phyloP scores from a whole-genome alignment of 2,113 vertebrate species.

The Entomyzon cyanotis region DNA sequence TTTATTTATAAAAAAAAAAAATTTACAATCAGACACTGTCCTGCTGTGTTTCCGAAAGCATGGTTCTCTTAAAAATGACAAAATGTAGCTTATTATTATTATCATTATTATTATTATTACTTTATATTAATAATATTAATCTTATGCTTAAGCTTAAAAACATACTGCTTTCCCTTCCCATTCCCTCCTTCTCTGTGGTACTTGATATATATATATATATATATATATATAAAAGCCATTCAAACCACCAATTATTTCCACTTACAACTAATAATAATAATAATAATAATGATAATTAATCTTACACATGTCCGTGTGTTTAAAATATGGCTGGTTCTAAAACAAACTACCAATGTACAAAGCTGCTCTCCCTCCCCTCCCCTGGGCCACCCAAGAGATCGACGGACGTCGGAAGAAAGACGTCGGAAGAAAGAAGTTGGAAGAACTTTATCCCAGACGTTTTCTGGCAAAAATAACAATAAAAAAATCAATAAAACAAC shows the following conservation, averaged over 20 bases:
- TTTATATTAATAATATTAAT: slow-evolving; percentile 83
- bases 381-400: slow-evolving; percentile 57
- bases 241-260: slow-evolving; percentile 13
- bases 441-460: slow-evolving; percentile 30
- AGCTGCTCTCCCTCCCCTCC: slow-evolving; percentile 40
- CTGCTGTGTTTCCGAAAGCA: slow-evolving; percentile 71
- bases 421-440: neutral
- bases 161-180: slow-evolving; percentile 36
- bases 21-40: slow-evolving; percentile 79
- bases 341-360: slow-evolving; percentile 69
- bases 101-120: slow-evolving; percentile 65
- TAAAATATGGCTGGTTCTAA: slow-evolving; percentile 71
- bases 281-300: slow-evolving; percentile 64
- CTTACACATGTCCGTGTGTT: slow-evolving; percentile 58
- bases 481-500: neutral
- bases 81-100: slow-evolving; percentile 64
- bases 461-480: neutral
- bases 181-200: slow-evolving; percentile 21
- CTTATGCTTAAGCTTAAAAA: slow-evolving; percentile 60
- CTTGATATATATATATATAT: slow-evolving; percentile 57
- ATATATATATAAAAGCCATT: neutral
- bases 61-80: slow-evolving; percentile 62
- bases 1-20: slow-evolving; percentile 75
- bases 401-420: neutral
- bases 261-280: slow-evolving; percentile 47